These are phyloP conservation scores for Dinocampus coccinellae DNA, from an alignment of 2,888 invertebrate genomes.

Conservation along the genomic window DNA sequence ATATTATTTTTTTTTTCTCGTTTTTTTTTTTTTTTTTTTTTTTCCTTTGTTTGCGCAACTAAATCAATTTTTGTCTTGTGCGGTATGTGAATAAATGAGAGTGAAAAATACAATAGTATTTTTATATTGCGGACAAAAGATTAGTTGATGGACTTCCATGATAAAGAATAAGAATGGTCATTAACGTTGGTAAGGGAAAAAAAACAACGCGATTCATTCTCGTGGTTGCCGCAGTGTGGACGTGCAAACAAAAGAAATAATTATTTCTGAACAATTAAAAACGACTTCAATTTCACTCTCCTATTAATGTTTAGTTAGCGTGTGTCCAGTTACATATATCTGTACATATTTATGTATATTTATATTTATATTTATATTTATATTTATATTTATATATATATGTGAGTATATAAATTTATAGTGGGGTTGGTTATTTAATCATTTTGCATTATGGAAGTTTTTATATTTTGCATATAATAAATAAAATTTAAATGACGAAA, in stretches of 20 bases:
- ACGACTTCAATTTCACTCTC: constrained; percentile 26
- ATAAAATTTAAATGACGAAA: no score
- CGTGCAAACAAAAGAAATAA: constrained; percentile 37
- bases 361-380: no score
- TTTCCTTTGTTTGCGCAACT: no score
- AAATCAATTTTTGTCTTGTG: constrained; percentile 42
- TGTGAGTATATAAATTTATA: no score
- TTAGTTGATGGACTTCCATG: constrained; percentile 40
- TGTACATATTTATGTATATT: not conserved
- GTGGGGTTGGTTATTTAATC: not conserved
- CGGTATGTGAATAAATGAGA: constrained; percentile 7
- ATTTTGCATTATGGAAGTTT: not conserved
- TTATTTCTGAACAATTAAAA: constrained; percentile 42
- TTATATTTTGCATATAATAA: no score
- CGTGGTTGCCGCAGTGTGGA: not conserved
- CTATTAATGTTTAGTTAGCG: constrained; percentile 20
- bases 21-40: no score
- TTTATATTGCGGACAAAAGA: constrained; percentile 51
- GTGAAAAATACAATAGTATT: constrained; percentile 44
- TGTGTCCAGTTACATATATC: not conserved
- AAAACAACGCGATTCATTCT: constrained; percentile 46
- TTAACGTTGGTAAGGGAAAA: constrained; percentile 48
- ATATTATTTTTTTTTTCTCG: no score
- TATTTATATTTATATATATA: no score
- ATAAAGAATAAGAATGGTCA: constrained; percentile 46